A percentile compares a stretch with the other conserved stretches of the same genome.
Conservation (phyloP, 1,140 invertebrate genomes). For the Macrotrachela quadricornifera region DNA sequence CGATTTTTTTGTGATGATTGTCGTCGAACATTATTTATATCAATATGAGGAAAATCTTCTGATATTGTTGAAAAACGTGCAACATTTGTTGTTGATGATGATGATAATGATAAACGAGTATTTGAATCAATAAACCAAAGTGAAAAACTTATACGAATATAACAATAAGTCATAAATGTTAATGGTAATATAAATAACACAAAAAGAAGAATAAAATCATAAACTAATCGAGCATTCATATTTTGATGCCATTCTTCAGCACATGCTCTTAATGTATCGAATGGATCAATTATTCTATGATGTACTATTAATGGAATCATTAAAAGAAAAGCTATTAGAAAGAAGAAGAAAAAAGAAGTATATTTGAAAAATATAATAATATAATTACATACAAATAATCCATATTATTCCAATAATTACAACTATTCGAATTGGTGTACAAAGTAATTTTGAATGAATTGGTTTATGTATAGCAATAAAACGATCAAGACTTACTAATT, state of each 20-base stretch:
- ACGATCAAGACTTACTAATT: neutral
- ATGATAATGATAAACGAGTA: neutral
- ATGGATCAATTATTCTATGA: neutral
- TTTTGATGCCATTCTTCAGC: conserved; percentile 2
- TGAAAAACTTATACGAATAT: neutral
- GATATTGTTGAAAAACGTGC: no score
- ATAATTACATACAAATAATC: conserved; percentile 1
- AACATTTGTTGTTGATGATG: no score
- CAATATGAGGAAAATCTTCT: no score
- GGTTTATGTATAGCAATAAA: conserved; percentile 7
- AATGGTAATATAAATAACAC: conserved; percentile 5
- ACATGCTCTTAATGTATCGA: conserved; percentile 1
- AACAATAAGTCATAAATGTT: conserved; percentile 3
- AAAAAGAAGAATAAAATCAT: neutral
- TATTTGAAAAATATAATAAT: neutral
- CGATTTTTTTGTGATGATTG: no score
- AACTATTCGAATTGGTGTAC: neutral
- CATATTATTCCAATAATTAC: neutral
- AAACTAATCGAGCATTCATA: conserved; percentile 1
- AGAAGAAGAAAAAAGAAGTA: neutral
- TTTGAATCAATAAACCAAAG: conserved; percentile 4
- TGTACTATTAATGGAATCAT: conserved; percentile 2
- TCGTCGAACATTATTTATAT: no score
- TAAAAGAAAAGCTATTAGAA: conserved; percentile 1
- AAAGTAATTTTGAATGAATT: conserved; percentile 1